Base-by-base conservation (phyloP, 2,797 vertebrate species). In the Monodelphis domestica region DNA sequence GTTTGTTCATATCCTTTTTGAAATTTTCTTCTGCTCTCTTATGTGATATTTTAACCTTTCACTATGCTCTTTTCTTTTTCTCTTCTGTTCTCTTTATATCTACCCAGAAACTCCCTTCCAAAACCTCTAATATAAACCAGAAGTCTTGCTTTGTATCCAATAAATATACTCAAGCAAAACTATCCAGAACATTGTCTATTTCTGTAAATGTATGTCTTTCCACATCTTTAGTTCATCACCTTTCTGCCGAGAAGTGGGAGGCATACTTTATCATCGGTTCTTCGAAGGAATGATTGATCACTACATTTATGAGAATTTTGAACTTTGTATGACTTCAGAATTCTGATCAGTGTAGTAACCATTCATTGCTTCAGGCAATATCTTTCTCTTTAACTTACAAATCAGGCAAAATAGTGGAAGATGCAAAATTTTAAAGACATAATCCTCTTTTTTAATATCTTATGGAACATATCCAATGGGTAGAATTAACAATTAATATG, bases 401-500 rank as follows among this genome's bases (percentile, higher is more conserved):
- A 94, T 94, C 50, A 90, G 89, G n/a, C 15, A 51, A 92, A 91
- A 7, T 51, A 91, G 28, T 78, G n/a, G 91, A 95, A 59, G 26
- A 56, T 94, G 26, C 11, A 92, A 96, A 45, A 26, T 12, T 88
- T 91, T 70, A 88, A 54, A 89, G 55, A 94, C 7, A 51, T 91
- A 93, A 87, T 95, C 91, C 91, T 30, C 12, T 91, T 96, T 53
- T 33, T 24, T 26, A 12, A 51, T 29, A 88, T 91, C 28, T 15
- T 7, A 5, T 88, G 55, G 59, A 57, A 57, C 21, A 84, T 90
- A 94, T 88, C 30, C 59, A 89, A 52, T 55, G 38, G 91, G 78
- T 45, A 88, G 38, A 92, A 95, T 94, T 95, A 54, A 54, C 52
- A 95, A 38, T 93, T 4, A 63, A 89, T 26, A 91, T 87, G n/a